These are phyloP conservation scores for Decapterus maruadsi DNA, from an alignment of 2,797 vertebrate genomes.

Conservation along the genomic window DNA sequence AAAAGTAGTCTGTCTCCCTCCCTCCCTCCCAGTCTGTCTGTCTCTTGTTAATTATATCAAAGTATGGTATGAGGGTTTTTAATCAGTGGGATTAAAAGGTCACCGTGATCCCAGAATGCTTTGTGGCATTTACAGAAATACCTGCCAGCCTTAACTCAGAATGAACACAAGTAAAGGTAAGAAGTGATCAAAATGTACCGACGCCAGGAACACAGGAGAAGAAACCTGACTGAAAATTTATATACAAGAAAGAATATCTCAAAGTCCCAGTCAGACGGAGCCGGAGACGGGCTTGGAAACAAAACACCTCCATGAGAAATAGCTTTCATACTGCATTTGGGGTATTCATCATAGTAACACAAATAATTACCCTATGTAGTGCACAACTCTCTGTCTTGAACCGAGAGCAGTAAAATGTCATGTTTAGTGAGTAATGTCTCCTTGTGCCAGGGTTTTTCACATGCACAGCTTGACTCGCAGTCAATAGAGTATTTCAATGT, in stretches of 20 bases:
- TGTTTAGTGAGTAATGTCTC: conserved; percentile 77
- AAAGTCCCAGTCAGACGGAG: conserved; percentile 22
- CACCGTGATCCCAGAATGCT: conserved; percentile 38
- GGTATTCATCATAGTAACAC: conserved; percentile 65
- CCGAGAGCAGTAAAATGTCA: conserved; percentile 78
- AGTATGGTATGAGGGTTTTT: conserved; percentile 42
- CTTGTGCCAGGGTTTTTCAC: conserved; percentile 74
- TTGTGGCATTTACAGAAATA: conserved; percentile 55
- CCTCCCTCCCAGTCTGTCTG: conserved; percentile 14
- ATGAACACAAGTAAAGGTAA: conserved; percentile 10
- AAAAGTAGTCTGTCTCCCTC: conserved; percentile 30
- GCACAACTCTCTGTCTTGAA: conserved; percentile 64
- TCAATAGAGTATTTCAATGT: conserved; percentile 84
- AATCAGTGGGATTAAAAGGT: conserved; percentile 69
- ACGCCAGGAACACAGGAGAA: not conserved
- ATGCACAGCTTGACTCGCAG: conserved; percentile 79
- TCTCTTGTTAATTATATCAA: conserved; percentile 49
- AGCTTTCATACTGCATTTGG: conserved; percentile 41
- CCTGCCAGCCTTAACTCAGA: conserved; percentile 9
- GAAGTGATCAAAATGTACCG: conserved; percentile 12
- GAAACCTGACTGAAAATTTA: not conserved
- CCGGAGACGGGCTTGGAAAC: conserved; percentile 34
- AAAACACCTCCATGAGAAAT: conserved; percentile 58
- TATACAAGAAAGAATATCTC: conserved; percentile 22
- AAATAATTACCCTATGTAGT: conserved; percentile 70